These are phyloP conservation scores for Drosophila rubida DNA, from an alignment of 2,888 invertebrate genomes.

Conservation along the genomic window DNA sequence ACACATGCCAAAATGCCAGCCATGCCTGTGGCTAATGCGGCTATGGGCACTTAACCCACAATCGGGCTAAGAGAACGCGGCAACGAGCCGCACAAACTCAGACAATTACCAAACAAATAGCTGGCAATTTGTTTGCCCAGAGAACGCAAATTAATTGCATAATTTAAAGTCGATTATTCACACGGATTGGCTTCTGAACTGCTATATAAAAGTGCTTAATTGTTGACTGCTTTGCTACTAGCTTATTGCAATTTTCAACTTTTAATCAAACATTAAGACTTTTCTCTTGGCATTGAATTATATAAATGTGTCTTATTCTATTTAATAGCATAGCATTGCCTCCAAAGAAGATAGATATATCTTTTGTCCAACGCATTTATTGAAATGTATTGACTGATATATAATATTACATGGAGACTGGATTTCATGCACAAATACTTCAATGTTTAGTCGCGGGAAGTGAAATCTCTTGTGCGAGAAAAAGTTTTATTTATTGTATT, in stretches of 20 bases:
- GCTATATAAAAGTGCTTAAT: conserved; percentile 1
- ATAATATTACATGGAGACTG: neutral
- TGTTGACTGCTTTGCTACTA: neutral
- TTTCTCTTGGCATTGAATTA: too few relatives aligned
- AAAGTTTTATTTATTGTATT: neutral
- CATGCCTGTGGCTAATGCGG: conserved; percentile 11
- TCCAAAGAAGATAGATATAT: neutral
- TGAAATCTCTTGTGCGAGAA: neutral
- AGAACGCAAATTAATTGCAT: conserved; percentile 63
- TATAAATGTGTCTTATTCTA: too few relatives aligned
- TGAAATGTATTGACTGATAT: neutral
- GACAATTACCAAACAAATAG: conserved; percentile 53
- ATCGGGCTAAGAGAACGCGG: too few relatives aligned
- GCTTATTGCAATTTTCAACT: neutral
- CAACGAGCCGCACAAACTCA: conserved; percentile 7
- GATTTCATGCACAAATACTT: neutral
- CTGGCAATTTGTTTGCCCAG: conserved; percentile 41
- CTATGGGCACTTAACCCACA: conserved; percentile 37
- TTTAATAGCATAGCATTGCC: too few relatives aligned
- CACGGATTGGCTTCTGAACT: neutral
- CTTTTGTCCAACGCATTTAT: neutral
- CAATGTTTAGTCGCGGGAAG: neutral
- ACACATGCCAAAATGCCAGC: conserved; percentile 4
- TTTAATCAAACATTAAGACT: too few relatives aligned
- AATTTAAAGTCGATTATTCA: conserved; percentile 55